Percentiles rank a stretch among this genome's conserved stretches.
These are phyloP conservation scores for Tachysurus fulvidraco DNA, from an alignment of 2,113 vertebrate genomes.

Conservation along the genomic window DNA sequence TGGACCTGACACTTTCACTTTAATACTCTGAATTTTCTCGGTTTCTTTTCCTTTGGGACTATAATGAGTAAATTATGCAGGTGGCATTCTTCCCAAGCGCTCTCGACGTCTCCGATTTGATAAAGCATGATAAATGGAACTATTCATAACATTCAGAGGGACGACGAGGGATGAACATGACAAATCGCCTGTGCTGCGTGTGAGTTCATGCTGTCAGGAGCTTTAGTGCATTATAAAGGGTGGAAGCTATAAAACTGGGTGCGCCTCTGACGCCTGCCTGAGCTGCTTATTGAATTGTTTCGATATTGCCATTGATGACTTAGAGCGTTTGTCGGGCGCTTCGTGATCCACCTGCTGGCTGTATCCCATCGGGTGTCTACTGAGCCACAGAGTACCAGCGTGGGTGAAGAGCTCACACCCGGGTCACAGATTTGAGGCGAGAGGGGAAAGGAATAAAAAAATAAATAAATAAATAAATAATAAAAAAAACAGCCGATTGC, in stretches of 20 bases:
- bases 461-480: not conserved
- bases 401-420: constrained; percentile 20
- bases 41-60: not conserved
- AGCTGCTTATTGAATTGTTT: constrained; percentile 24
- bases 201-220: not conserved
- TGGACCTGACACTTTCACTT: not conserved
- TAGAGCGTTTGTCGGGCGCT: not conserved
- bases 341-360: not conserved
- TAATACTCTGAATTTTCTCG: not conserved
- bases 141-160: constrained; percentile 6
- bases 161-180: constrained; percentile 2
- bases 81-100: constrained; percentile 6
- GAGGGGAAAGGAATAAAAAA: constrained; percentile 9
- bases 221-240: not conserved
- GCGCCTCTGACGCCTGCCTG: not conserved
- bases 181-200: not conserved
- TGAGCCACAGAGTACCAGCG: not conserved
- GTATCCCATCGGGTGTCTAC: constrained; percentile 10
- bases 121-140: constrained; percentile 44
- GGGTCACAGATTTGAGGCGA: constrained; percentile 28
- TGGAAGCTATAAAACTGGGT: not conserved
- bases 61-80: constrained; percentile 18
- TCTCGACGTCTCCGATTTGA: constrained; percentile 12
- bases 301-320: not conserved
- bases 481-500: constrained; percentile 24